These are phyloP conservation scores for Thaleichthys pacificus DNA, from an alignment of 2,797 vertebrate genomes.

Conservation along the genomic window DNA sequence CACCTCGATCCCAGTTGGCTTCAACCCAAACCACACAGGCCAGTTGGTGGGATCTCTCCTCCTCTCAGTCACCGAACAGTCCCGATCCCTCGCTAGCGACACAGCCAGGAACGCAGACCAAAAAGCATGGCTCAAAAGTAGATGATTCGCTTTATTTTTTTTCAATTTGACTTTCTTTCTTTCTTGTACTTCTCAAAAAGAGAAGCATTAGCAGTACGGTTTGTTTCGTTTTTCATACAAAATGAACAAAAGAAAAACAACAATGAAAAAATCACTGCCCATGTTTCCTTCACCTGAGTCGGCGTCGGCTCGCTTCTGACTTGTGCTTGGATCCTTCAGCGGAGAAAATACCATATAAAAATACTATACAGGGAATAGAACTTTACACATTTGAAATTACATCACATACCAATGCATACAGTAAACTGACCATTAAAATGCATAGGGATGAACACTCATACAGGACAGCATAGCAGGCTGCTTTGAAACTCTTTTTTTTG, in stretches of 20 bases:
- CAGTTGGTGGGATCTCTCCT: too few relatives aligned
- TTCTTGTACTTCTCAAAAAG: conserved; percentile 76
- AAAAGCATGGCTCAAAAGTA: conserved; percentile 42
- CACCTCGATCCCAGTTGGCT: conserved; percentile 21
- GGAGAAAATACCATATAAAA: conserved; percentile 86
- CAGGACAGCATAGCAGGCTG: too few relatives aligned
- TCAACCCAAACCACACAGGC: background rate
- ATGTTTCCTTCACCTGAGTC: conserved; percentile 37
- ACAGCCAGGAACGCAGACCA: too few relatives aligned
- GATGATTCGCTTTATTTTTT: conserved; percentile 56
- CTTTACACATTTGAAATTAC: conserved; percentile 94
- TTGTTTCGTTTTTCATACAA: conserved; percentile 71
- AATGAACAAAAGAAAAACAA: conserved; percentile 72
- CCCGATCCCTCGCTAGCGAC: too few relatives aligned
- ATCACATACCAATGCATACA: conserved; percentile 73
- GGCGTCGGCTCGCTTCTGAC: conserved; percentile 73
- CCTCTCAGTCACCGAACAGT: too few relatives aligned
- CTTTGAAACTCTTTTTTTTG: too few relatives aligned
- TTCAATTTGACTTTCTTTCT: conserved; percentile 61
- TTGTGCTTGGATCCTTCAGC: conserved; percentile 80
- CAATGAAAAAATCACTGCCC: conserved; percentile 72
- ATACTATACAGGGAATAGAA: conserved; percentile 97
- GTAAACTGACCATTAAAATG: conserved; percentile 82
- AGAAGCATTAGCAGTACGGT: conserved; percentile 74
- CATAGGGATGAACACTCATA: conserved; percentile 78